A percentile compares a stretch with the other conserved stretches of the same genome.
Conservation (phyloP, 2,797 vertebrate genomes). For the Cuculus canorus region DNA sequence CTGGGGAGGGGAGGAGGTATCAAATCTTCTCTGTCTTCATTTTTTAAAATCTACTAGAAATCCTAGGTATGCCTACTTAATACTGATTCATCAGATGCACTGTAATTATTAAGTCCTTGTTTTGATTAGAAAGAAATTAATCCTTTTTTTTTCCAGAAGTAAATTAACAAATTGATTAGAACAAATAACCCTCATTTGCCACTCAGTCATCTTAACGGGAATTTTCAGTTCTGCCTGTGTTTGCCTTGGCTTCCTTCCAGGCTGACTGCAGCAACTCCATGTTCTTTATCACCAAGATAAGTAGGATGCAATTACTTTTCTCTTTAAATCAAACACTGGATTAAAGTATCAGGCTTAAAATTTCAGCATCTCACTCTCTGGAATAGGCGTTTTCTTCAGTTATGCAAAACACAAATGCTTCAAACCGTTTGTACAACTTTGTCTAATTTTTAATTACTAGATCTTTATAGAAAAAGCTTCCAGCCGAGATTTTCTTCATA, state of each 20-base stretch:
- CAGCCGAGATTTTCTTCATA: background rate
- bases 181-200: slow-evolving; percentile 4
- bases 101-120: slow-evolving; percentile 9
- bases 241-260: slow-evolving; percentile 45
- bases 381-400: background rate
- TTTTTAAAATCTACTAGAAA: background rate
- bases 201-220: background rate
- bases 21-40: background rate
- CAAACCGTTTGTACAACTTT: background rate
- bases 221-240: slow-evolving; percentile 18
- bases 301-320: background rate
- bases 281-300: slow-evolving; percentile 39
- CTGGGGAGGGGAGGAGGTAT: background rate
- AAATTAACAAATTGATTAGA: background rate
- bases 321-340: background rate
- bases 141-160: background rate
- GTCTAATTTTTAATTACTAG: background rate
- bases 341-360: background rate
- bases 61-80: background rate
- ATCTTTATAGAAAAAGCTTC: background rate
- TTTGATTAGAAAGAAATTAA: slow-evolving; percentile 44
- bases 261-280: background rate
- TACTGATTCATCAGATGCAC: background rate
- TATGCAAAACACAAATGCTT: background rate
- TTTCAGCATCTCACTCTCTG: background rate